Conservation (phyloP, 2,113 vertebrate species). For the Corydoras maculifer region DNA sequence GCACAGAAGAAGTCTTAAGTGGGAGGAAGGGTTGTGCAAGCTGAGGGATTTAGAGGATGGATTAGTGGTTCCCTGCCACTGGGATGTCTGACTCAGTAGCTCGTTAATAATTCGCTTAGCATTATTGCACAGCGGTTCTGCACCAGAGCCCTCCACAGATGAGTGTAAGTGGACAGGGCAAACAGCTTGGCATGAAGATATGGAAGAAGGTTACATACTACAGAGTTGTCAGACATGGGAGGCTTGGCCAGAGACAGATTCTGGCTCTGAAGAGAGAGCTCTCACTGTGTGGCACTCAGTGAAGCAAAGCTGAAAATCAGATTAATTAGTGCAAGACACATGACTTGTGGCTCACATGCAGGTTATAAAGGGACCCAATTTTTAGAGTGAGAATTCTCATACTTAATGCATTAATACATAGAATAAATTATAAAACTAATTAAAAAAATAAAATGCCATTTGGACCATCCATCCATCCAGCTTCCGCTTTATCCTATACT, state of each 20-base stretch:
- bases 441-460: no score
- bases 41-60: conserved; percentile 16
- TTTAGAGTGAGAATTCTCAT: no score
- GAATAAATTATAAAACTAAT: no score
- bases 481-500: no score
- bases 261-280: neutral
- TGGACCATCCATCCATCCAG: no score
- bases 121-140: no score
- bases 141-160: no score
- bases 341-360: conserved; percentile 30
- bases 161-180: no score
- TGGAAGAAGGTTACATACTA: conserved; percentile 5
- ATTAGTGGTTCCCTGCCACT: conserved; percentile 31
- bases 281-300: neutral
- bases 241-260: conserved; percentile 17
- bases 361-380: neutral
- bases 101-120: no score
- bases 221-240: conserved; percentile 13
- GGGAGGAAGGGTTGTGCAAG: conserved; percentile 10
- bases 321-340: conserved; percentile 41
- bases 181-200: no score
- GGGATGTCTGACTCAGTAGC: neutral
- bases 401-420: no score
- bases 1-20: conserved; percentile 20
- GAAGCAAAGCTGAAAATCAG: conserved; percentile 36